Evolutionary conservation across 2,113 vertebrate species (phyloP), one percentile per base, ranked within the genome.

Genomic region (Oncorhynchus keta): DNA sequence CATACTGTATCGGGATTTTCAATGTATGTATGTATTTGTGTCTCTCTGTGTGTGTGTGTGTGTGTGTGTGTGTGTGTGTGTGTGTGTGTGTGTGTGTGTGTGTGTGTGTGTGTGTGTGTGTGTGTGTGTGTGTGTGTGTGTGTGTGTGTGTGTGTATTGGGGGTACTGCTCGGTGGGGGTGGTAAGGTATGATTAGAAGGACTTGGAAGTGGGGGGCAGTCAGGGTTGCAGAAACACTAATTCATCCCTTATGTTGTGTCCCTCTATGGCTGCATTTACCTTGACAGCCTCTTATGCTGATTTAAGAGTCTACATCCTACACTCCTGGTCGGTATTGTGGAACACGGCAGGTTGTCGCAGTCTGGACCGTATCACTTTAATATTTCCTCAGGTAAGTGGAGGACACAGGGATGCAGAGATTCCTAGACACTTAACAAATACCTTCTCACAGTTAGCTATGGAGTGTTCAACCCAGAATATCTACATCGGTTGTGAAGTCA

Each of bases 181-280:
- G 39, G 39, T 45, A 45, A 45, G 8, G 39, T 45, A 12, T 45
- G 39, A 45, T 45, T 11, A 45, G 9, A 45, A 45, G 39, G 9
- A 45, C 9, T 45, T 45, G 39, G 39, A 12, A 73, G 69, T 24
- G 48, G 69, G 70, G 62, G 64, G 69, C 22, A 12, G 55, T 64
- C 55, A 39, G 57, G n/a, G 28, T 45, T 68, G 72, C 12, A 13
- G 71, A 9, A 6, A 77, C 57, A n/a, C 35, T 79, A 83, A 83
- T 79, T 77, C 51, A 49, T 80, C 61, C 71, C 71, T 77, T 68
- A 77, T 80, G 81, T 72, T 65, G 67, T 12, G 2, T 11, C 72
- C 55, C 18, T 57, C 55, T 67, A 59, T 64, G 66, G 73, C 59
- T 76, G 70, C 76, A 48, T 79, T 76, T 76, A 76, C 69, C 71